Evolutionary conservation across 2,113 vertebrate genomes (phyloP).

Genomic region (Neolamprologus caudopunctatus): DNA sequence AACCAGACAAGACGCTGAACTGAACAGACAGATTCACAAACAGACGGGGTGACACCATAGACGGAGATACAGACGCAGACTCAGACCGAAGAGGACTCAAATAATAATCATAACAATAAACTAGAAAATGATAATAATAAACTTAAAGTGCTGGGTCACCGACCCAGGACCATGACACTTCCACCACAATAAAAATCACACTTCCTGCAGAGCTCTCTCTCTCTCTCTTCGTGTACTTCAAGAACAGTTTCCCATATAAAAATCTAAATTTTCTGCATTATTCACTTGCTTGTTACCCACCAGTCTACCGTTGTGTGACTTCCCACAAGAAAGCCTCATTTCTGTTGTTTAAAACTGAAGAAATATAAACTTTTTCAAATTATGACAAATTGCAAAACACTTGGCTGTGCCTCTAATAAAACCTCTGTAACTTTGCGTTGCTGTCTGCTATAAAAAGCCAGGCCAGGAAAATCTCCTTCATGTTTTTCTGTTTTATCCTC

Average conservation of each 20-base stretch:
- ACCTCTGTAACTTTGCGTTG: neutral
- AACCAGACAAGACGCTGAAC: too few relatives aligned
- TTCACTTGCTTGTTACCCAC: neutral
- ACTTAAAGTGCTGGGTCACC: too few relatives aligned
- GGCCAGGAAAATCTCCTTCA: neutral
- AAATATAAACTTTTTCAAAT: neutral
- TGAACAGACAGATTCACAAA: too few relatives aligned
- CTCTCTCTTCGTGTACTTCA: neutral
- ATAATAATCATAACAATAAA: too few relatives aligned
- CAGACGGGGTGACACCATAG: too few relatives aligned
- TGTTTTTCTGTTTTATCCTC: neutral
- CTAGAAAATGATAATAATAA: too few relatives aligned
- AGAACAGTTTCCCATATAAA: neutral
- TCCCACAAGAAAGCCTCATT: neutral
- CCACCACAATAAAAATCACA: neutral
- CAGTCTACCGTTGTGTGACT: neutral
- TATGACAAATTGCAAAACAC: neutral
- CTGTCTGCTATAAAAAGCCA: neutral
- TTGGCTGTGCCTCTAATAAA: neutral
- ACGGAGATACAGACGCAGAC: too few relatives aligned
- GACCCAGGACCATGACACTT: too few relatives aligned
- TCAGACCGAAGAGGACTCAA: too few relatives aligned
- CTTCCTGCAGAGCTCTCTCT: neutral
- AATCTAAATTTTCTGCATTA: neutral
- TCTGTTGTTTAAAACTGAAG: neutral